Conservation (phyloP, 2,797 vertebrate genomes). For the Microhierax caerulescens region DNA sequence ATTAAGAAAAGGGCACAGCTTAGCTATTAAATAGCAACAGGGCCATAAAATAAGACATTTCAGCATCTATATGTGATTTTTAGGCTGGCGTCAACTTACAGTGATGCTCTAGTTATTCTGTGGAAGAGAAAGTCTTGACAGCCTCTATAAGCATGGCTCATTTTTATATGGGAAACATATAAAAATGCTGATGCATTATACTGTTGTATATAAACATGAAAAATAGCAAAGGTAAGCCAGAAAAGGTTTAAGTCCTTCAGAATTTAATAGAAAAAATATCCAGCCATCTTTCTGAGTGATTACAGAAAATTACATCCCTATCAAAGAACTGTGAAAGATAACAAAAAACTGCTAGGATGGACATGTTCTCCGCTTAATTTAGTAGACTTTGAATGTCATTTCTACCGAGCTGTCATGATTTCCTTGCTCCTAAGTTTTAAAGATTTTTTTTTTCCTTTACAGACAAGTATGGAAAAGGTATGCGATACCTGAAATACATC, state of each 20-base stretch:
- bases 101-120: slow-evolving; percentile 40
- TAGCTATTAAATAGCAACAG: slow-evolving; percentile 31
- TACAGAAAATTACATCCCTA: slow-evolving; percentile 52
- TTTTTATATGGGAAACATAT: slow-evolving; percentile 54
- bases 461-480: not conserved
- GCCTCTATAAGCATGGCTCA: slow-evolving; percentile 39
- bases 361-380: slow-evolving; percentile 15
- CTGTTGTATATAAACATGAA: slow-evolving; percentile 65
- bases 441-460: not conserved
- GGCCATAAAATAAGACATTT: slow-evolving; percentile 60
- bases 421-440: not conserved
- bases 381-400: not conserved
- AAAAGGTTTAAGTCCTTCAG: slow-evolving; percentile 53
- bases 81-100: slow-evolving; percentile 47
- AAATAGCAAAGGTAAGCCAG: slow-evolving; percentile 65
- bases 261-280: slow-evolving; percentile 60
- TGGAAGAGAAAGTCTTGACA: slow-evolving; percentile 55
- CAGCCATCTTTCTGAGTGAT: slow-evolving; percentile 48
- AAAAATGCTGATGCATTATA: slow-evolving; percentile 69
- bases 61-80: slow-evolving; percentile 35
- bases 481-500: not conserved
- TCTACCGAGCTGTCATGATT: not conserved
- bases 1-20: slow-evolving; percentile 39
- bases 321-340: slow-evolving; percentile 11
- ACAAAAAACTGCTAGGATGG: slow-evolving; percentile 25